phyloP scores from a whole-genome alignment of 2,797 vertebrate genomes.

The Hoplostethus mediterraneus region DNA sequence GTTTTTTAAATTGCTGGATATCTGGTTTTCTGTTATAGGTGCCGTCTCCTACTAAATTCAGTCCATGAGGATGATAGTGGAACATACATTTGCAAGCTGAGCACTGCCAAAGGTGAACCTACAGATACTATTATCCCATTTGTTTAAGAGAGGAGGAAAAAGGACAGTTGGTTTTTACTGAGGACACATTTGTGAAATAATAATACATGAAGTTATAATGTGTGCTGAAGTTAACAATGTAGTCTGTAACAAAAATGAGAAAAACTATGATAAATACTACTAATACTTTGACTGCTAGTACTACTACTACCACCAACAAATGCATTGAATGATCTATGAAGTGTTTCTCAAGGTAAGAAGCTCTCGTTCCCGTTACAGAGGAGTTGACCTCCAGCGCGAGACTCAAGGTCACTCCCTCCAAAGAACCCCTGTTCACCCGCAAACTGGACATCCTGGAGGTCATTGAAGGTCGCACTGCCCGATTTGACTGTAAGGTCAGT shows the following conservation, averaged over 20 bases:
- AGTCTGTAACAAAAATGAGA: too few relatives aligned
- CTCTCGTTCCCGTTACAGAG: constrained; percentile 76
- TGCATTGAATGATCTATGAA: background rate
- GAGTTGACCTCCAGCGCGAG: constrained; percentile 92
- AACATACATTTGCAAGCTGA: constrained; percentile 95
- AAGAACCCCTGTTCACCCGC: constrained; percentile 92
- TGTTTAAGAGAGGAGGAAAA: background rate
- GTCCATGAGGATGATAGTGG: constrained; percentile 97
- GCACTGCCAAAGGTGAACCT: constrained; percentile 92
- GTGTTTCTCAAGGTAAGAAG: background rate
- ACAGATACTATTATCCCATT: background rate
- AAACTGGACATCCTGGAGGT: constrained; percentile 91
- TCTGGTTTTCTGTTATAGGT: constrained; percentile 63
- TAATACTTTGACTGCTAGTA: background rate
- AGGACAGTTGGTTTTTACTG: too few relatives aligned
- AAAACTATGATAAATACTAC: background rate
- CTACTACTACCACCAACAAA: background rate
- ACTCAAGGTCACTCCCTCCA: constrained; percentile 89
- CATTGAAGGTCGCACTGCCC: constrained; percentile 90
- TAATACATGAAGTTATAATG: too few relatives aligned
- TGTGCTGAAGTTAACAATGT: too few relatives aligned
- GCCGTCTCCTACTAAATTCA: constrained; percentile 92
- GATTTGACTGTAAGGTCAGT: constrained; percentile 95
- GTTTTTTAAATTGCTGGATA: background rate
- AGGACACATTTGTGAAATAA: too few relatives aligned